Evolutionary conservation across 2,797 vertebrate genomes (phyloP).

Genomic region (Lerista edwardsae): DNA sequence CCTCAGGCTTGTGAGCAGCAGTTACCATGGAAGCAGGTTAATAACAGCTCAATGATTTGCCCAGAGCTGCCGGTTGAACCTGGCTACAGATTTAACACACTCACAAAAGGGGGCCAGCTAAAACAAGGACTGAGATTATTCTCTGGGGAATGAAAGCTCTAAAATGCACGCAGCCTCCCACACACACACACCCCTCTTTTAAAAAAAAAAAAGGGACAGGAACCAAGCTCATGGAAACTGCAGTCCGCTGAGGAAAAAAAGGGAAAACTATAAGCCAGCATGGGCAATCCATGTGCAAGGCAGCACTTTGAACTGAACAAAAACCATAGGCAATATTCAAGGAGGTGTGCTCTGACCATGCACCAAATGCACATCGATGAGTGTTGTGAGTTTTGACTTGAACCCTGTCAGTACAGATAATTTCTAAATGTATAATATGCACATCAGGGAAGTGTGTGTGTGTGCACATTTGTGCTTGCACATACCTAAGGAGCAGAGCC

Average conservation of each 20-base stretch:
- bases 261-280: slow-evolving; percentile 18
- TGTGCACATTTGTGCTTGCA: background rate
- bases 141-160: slow-evolving; percentile 70
- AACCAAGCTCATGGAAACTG: slow-evolving; percentile 55
- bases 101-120: slow-evolving; percentile 72
- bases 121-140: slow-evolving; percentile 80
- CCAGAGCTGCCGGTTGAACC: slow-evolving; percentile 80
- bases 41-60: slow-evolving; percentile 87
- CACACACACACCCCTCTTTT: slow-evolving; percentile 44
- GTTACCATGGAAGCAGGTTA: slow-evolving; percentile 90
- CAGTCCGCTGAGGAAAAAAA: slow-evolving; percentile 47
- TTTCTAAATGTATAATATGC: background rate
- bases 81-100: slow-evolving; percentile 82
- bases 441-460: background rate
- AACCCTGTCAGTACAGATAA: background rate
- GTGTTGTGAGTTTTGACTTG: background rate
- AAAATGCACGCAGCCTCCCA: slow-evolving; percentile 35
- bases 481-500: background rate
- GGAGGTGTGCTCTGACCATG: too few species aligned
- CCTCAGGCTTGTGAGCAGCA: slow-evolving; percentile 80
- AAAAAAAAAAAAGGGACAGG: slow-evolving; percentile 57
- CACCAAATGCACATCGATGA: background rate
- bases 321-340: background rate
- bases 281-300: background rate
- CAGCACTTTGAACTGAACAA: background rate